Base-by-base conservation (phyloP, 2,888 invertebrate genomes). In the Amphipyra tragopoginis region DNA sequence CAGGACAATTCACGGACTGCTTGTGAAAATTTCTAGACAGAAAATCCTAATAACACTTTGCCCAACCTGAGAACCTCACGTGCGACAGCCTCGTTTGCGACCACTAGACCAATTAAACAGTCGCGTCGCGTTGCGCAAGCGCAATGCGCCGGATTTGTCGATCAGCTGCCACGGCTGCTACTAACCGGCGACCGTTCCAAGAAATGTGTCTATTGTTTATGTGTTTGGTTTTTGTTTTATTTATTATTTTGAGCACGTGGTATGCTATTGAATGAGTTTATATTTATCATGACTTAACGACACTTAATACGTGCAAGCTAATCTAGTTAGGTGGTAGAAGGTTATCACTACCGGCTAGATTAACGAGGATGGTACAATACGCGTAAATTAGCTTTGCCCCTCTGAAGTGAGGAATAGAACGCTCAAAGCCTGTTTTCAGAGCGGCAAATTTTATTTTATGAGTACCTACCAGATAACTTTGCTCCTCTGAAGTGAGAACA, bases 141-240 rank as follows among this genome's bases (percentile, higher is more conserved):
- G 11, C 29, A 67, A 56, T 40, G 34, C 69, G 71, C 74, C 75
- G 72, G 79, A 72, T 82, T 78, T 74, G 80, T 80, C 80, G 69
- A 83, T 85, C 84, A 80, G 78, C 83, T 80, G 85, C 81, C 84
- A 77, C 42, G 15, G 67, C 77, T 72, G 80, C 77, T 57, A 64
- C 58, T 57, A 62, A 65, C 47, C 49, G 34, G 64, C 61, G 59
- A 60, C 45, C 63, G 64, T 75, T 72, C 75, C 47, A 53, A 61
- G 75, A 69, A 74, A 43, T 21, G 54, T 55, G 13, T 56, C 73
- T 64, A 73, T 68, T 73, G 69, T 76, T 48, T 60, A 42, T 49
- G 42, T 14, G 39, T 49, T 69, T 21, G 55, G 53, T 57, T 70
- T 70, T 70, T 64, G 54, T 75, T 75, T 75, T 64, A 75, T 72